Base-by-base conservation (phyloP, 2,797 vertebrate genomes). In the Enoplosus armatus region DNA sequence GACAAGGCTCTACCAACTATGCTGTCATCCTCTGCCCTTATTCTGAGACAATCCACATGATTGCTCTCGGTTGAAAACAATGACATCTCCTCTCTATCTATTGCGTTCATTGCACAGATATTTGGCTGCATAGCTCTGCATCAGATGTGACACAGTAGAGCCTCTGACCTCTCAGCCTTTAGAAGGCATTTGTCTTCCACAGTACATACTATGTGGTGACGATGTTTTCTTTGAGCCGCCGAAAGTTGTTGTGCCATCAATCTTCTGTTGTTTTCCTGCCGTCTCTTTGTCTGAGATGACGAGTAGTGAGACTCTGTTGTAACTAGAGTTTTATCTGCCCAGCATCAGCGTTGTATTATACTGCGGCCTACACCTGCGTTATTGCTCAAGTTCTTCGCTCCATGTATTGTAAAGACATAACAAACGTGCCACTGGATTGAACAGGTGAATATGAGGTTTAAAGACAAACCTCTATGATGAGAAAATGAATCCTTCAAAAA, bases 111-210 rank as follows among this genome's bases (percentile, higher is more conserved):
- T 76, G 84, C 70, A 58, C 73, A 87, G 78, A 80, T 87, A 77
- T 73, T 78, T 45, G 62, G 56, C 79, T 29, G 43, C 70, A 67
- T 87, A 33, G 63, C 35, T 82, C 35, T 48, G 54, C 61, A 85
- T 91, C 90, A 94, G 87, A 92, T 68, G 85, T 90, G 83, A 89
- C 87, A 84, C 85, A 80, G 90, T 72, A 72, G 82, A 77, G 69
- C 79, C 78, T 84, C 80, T 93, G 92, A 95, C 95, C 95, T 90
- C 82, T 91, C 65, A 84, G 63, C 88, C 91, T 50, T n/a, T 67
- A 90, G 89, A 93, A 94, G 91, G 45, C 85, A 86, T 96, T 94
- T 92, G 91, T 95, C 95, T 94, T 92, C 79, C 87, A 51, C 84
- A 83, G 77, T 74, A 71, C 77, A 73, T 88, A 83, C 73, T 80